Base-by-base conservation (phyloP, 2,797 vertebrate species). In the Mormyrus hasselquistii region DNA sequence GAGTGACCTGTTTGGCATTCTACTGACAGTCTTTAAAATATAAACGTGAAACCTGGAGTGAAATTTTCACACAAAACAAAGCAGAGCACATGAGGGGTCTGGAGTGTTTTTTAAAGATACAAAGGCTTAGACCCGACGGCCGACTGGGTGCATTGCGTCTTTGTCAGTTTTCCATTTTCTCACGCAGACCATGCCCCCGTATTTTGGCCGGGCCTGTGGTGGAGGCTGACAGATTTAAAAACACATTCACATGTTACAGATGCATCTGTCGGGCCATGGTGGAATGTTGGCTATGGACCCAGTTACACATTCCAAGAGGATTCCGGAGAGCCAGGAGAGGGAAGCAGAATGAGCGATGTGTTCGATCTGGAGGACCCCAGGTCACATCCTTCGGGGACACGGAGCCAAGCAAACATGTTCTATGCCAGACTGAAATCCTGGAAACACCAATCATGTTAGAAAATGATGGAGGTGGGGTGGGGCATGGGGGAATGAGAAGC, bases 211-310 rank as follows among this genome's bases (percentile, higher is more conserved):
- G 55, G 44, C 38, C 86, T 44, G 57, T 25, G 9, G 8, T 44
- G n/a, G 49, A 52, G n/a, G 55, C 53, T n/a, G n/a, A 8, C 50
- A 53, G 55, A 4, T 47, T 41, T 16, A 12, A 10, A 87, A 22
- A 59, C 19, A 19, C 57, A 49, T 22, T 87, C 55, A 25, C 57
- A 41, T 47, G 52, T 89, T 82, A 82, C 89, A 89, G 89, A 38
- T 6, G 2, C 79, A 62, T 90, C 88, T 38, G 55, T 91, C 69
- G 89, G 19, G 7, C 88, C 69, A 7, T 69, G 79, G 76, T 53
- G 86, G 86, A 87, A 65, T 65, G 86, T 65, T 87, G 86, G 86
- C 38, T 8, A 14, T 3, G 12, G n/a, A 87, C n/a, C 55, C 55
- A 87, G 86, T 49, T 38, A 34, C 34, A 9, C 85, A 87, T 49